A percentile compares a stretch with the other conserved stretches of the same genome.
Conservation (phyloP, 2,797 vertebrate species). For the Heliangelus exortis region DNA sequence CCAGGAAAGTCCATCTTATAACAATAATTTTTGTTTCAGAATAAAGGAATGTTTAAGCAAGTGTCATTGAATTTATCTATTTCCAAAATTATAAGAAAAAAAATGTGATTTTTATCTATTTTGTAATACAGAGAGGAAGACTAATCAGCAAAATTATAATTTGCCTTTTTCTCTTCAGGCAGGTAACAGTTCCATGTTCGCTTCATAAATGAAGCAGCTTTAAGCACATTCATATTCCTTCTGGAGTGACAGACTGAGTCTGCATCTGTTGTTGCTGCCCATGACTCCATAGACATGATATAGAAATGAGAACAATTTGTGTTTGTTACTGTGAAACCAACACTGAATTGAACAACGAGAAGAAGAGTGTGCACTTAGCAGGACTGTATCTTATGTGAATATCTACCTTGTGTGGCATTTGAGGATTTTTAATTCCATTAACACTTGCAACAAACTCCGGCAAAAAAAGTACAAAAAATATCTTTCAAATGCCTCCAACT, state of each 20-base stretch:
- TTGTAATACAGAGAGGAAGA: not conserved
- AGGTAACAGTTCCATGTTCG: constrained; percentile 83
- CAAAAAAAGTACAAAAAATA: constrained; percentile 22
- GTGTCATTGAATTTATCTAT: not conserved
- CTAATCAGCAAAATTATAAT: not conserved
- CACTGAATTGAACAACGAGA: constrained; percentile 69
- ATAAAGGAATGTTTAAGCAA: not conserved
- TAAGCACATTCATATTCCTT: constrained; percentile 82
- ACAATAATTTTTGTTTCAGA: not conserved
- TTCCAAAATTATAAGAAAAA: not conserved
- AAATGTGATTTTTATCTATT: not conserved
- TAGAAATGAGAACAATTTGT: constrained; percentile 73
- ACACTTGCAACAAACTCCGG: constrained; percentile 46
- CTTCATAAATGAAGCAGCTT: constrained; percentile 85
- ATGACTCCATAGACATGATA: constrained; percentile 76
- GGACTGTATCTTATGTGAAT: constrained; percentile 65
- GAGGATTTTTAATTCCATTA: constrained; percentile 61
- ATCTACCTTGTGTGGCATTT: constrained; percentile 57
- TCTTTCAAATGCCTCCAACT: constrained; percentile 65
- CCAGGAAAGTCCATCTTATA: not conserved
- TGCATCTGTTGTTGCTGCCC: constrained; percentile 81
- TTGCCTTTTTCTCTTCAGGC: constrained; percentile 64
- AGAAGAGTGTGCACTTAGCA: constrained; percentile 73
- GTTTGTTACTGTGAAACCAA: constrained; percentile 77
- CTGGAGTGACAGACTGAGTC: constrained; percentile 82